Percentiles rank a stretch among this genome's conserved stretches.
Evolutionary conservation across 2,113 vertebrate genomes (phyloP).

Genomic region (Sylvietta virens): DNA sequence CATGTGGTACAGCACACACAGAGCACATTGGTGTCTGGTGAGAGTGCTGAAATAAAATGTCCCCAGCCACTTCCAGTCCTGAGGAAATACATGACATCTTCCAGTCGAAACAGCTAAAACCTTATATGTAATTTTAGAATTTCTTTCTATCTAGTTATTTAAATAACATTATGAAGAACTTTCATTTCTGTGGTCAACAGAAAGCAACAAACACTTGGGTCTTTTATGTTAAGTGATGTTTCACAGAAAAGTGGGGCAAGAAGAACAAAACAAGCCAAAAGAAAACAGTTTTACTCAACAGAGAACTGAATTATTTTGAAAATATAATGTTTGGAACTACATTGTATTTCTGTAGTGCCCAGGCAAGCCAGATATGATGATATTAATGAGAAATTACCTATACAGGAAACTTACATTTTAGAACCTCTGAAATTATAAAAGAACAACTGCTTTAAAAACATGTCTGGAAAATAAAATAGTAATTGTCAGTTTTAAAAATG

Average conservation of each 20-base stretch:
- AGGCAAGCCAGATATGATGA: neutral
- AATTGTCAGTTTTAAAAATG: neutral
- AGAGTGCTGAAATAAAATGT: neutral
- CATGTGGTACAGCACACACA: rapidly evolving
- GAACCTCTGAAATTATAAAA: neutral
- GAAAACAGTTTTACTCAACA: neutral
- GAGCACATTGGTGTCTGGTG: neutral
- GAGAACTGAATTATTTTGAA: neutral
- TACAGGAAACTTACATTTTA: neutral
- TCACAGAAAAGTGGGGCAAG: neutral
- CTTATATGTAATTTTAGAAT: neutral
- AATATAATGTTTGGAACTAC: neutral
- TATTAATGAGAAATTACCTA: neutral
- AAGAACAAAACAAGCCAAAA: neutral
- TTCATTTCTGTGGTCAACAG: neutral
- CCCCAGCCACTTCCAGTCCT: neutral
- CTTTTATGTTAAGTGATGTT: neutral
- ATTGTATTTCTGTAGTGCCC: neutral
- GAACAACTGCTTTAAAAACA: neutral
- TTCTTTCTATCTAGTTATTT: neutral
- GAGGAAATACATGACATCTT: neutral
- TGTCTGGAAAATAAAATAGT: neutral
- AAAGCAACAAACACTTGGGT: neutral
- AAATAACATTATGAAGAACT: neutral
- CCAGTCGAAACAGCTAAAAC: neutral